phyloP scores from a whole-genome alignment of 2,797 vertebrate genomes.

The Tapera naevia region DNA sequence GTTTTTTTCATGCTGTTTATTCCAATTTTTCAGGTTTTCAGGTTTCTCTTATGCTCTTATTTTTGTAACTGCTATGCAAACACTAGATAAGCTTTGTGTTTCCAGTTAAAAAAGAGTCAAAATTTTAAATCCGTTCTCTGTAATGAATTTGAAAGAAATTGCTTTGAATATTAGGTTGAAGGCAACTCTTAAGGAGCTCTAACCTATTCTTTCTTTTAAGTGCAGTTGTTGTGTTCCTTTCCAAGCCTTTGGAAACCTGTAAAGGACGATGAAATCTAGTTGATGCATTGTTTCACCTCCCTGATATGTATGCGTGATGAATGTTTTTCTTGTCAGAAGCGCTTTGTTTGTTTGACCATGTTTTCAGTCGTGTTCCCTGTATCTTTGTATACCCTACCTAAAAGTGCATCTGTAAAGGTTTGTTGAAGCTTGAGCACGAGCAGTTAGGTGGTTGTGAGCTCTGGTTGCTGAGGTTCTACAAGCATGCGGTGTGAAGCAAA shows the following conservation, averaged over 20 bases:
- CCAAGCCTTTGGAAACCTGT: not conserved
- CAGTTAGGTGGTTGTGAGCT: not conserved
- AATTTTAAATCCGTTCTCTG: not conserved
- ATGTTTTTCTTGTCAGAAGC: not conserved
- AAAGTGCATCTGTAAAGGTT: rapidly evolving
- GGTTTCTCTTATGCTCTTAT: not conserved
- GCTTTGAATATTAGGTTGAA: not conserved
- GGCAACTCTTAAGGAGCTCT: not conserved
- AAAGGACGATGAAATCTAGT: not conserved
- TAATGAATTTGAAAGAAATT: not conserved
- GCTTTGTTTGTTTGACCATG: rapidly evolving
- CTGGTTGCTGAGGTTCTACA: not conserved
- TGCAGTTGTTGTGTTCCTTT: not conserved
- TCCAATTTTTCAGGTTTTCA: not conserved
- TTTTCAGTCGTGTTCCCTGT: not conserved
- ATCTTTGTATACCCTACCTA: not conserved
- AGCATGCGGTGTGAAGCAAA: not conserved
- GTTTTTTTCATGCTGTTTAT: not conserved
- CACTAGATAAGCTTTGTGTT: not conserved
- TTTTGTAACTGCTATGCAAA: not conserved
- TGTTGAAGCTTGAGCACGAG: not conserved
- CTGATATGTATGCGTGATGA: not conserved
- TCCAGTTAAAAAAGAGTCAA: not conserved
- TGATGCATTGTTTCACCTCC: not conserved
- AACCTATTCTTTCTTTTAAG: not conserved